phyloP scores from a whole-genome alignment of 1,140 invertebrate genomes.

The Lerema accius region DNA sequence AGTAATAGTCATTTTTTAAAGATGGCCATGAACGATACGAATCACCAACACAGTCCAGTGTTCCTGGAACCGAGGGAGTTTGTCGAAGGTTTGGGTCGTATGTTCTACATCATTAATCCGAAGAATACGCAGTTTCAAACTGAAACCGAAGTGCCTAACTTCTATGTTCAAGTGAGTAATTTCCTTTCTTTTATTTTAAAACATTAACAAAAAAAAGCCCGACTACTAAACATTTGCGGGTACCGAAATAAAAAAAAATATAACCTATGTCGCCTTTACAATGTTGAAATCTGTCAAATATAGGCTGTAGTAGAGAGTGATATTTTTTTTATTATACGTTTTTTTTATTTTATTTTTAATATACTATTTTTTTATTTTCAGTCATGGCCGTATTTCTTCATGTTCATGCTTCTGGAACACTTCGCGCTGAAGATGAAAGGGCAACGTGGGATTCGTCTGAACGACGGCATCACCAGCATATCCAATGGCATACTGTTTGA shows the following conservation, averaged over 20 bases:
- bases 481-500: slow-evolving; percentile 35
- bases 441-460: slow-evolving; percentile 31
- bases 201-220: too few species aligned
- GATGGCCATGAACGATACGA: slow-evolving; percentile 24
- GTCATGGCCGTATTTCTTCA: slow-evolving; percentile 41
- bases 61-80: slow-evolving; percentile 29
- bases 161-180: slow-evolving; percentile 38
- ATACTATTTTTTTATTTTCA: slow-evolving; percentile 21
- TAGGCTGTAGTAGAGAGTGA: too few species aligned
- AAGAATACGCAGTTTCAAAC: slow-evolving; percentile 32
- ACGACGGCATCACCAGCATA: slow-evolving; percentile 37
- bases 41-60: slow-evolving; percentile 7
- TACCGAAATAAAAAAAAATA: too few species aligned
- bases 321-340: not conserved
- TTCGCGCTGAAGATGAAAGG: slow-evolving; percentile 33
- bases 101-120: slow-evolving; percentile 39
- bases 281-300: too few species aligned
- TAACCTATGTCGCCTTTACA: too few species aligned
- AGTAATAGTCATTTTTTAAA: not conserved
- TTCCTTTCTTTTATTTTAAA: too few species aligned
- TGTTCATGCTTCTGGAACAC: slow-evolving; percentile 37
- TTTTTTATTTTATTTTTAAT: too few species aligned
- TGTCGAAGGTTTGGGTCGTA: slow-evolving; percentile 30
- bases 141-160: slow-evolving; percentile 32
- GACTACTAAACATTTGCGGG: too few species aligned